phyloP scores from a whole-genome alignment of 2,113 vertebrate species.

The Ophthalmolycus amberensis region DNA sequence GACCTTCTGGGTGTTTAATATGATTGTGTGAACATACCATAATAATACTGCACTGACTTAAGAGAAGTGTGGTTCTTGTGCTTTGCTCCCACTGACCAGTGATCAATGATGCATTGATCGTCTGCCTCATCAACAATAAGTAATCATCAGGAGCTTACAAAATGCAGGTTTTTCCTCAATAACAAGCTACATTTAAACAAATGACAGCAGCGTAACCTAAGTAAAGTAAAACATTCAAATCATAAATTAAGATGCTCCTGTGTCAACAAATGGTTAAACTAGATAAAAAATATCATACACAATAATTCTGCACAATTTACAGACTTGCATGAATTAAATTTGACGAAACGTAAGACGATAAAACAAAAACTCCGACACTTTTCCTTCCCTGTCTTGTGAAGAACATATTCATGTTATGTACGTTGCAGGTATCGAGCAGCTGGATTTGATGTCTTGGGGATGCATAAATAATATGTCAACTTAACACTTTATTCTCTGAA shows the following conservation, averaged over 20 bases:
- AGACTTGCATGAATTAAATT: background rate
- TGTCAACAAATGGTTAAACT: background rate
- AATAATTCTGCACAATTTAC: background rate
- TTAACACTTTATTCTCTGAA: background rate
- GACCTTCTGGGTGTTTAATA: background rate
- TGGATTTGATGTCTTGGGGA: background rate
- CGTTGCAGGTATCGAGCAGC: background rate
- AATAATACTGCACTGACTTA: background rate
- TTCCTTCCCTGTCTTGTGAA: no score
- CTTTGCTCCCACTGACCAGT: background rate
- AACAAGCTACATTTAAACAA: background rate
- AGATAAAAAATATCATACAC: background rate
- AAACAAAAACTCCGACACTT: background rate
- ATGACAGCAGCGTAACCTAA: background rate
- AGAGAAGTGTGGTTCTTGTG: background rate
- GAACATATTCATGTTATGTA: background rate
- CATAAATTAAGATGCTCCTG: background rate
- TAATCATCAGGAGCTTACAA: background rate
- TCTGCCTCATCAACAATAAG: background rate
- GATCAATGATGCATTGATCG: background rate
- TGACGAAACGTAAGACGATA: background rate
- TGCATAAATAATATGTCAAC: background rate
- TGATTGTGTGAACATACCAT: background rate
- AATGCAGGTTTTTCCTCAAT: background rate
- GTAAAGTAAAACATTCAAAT: background rate